Base-by-base conservation (phyloP, 2,888 invertebrate genomes). In the Isoperla grammatica region DNA sequence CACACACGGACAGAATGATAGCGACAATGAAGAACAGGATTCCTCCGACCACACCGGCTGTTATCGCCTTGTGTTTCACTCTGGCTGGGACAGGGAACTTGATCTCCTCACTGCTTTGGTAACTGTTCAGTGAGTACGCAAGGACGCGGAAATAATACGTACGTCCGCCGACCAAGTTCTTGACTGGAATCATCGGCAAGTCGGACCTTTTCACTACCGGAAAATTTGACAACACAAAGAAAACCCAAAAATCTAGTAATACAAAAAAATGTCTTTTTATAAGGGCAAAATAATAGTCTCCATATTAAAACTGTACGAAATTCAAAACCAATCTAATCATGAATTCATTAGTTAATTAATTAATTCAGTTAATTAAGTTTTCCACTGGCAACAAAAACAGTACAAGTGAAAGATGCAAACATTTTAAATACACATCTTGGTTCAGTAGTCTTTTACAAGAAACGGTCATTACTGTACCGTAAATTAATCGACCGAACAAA, bases 21-120 rank as follows among this genome's bases (percentile, higher is more conserved):
- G 95, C 95, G 72, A 96, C 95, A 73, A 96, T 90, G 83, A 96
- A 94, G 84, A 97, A 96, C 74, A 96, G 84, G 72, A 97, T 88
- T 68, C 96, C 96, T 70, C 96, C 96, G 68, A 96, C 94, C 71
- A 96, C 92, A 65, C 95, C 96, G 71, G 96, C 95, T 64, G 93
- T 94, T 75, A 95, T 93, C 68, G 94, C 94, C 84, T 93, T 93
- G 80, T 93, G 92, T 76, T 93, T 93, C 69, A 93, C 92, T 64
- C 92, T 83, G 65, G 91, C 91, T 67, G 93, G 93, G 70, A 94
- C 91, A 40, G 89, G 84, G 78, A 88, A 94, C 78, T 88, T 89
- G 70, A 92, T 86, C 77, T 88, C 88, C 65, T 93, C 92, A 65
- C 92, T 93, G 71, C 85, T 87, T 73, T 92, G 90, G 78, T 87